Evolutionary conservation across 1,140 invertebrate genomes (phyloP).

Genomic region (Drosophila pallidifrons): DNA sequence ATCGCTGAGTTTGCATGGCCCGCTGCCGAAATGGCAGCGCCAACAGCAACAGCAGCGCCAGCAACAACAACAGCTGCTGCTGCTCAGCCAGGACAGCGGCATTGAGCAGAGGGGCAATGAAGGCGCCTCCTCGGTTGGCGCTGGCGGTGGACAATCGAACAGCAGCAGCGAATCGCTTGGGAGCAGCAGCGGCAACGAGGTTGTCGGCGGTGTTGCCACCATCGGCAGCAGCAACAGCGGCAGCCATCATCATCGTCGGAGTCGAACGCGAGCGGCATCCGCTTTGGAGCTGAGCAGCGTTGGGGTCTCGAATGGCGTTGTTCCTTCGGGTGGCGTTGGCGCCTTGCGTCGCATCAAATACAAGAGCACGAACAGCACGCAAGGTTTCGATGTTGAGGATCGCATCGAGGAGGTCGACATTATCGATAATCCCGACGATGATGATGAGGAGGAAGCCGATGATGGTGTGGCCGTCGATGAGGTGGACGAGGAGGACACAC

Average conservation of each 20-base stretch:
- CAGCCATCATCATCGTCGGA: not conserved
- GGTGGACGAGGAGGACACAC: conserved; percentile 59
- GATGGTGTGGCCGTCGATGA: conserved; percentile 57
- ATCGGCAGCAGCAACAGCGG: not conserved
- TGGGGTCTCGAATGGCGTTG: conserved; percentile 12
- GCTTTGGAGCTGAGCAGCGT: conserved; percentile 66
- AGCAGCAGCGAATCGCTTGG: conserved; percentile 76
- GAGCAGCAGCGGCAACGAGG: conserved; percentile 46
- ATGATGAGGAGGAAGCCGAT: conserved; percentile 55
- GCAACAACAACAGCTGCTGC: conserved; percentile 52
- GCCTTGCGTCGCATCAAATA: conserved; percentile 74
- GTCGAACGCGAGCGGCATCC: conserved; percentile 60
- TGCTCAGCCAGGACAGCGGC: conserved; percentile 81
- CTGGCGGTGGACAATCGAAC: conserved; percentile 43
- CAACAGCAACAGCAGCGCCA: conserved; percentile 66
- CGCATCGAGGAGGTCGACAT: conserved; percentile 83
- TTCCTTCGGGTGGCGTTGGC: conserved; percentile 9
- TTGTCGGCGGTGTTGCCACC: not conserved
- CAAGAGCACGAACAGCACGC: conserved; percentile 76
- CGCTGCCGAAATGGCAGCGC: conserved; percentile 62
- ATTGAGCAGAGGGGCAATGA: conserved; percentile 68
- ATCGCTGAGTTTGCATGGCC: conserved; percentile 70
- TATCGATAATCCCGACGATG: conserved; percentile 51
- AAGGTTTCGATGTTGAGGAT: conserved; percentile 78
- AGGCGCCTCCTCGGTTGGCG: conserved; percentile 18